Evolutionary conservation across 1,140 invertebrate species (phyloP), one percentile per base, ranked within the genome.

Genomic region (Meteorus sp.): DNA sequence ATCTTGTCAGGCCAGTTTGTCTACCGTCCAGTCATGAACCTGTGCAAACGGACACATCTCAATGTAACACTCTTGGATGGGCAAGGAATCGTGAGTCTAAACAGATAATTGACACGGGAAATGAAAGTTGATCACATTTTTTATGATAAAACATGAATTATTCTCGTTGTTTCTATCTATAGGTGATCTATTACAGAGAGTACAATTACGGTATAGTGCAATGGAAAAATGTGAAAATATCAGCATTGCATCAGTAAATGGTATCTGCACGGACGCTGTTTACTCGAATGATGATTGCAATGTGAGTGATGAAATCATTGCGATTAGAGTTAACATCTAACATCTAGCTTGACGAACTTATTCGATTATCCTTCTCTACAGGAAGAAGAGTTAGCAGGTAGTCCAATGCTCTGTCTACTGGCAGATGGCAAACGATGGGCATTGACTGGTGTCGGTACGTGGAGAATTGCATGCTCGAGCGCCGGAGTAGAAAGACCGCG

Each of bases 301-400:
- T 75, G 89, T 91, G 77, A 88, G 88, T 83, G 29, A 47, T 27
- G 17, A 50, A 23, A 29, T 9, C 17, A 55, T 6, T 37, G 19
- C 22, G 19, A 35, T 41, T 45, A 19, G 53, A 5, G 57, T 0
- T 9, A 43, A 7, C 3, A 43, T 19, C 22, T 5, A 29, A 31
- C 15, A 35, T 11, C 1, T 11, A 35, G n/a, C n/a, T 52, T 31
- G n/a, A 22, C 9, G n/a, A 52, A 29, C 17, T 27, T 22, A 35
- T 15, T 33, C 15, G 11, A 11, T 33, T 29, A 47, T 37, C 54
- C 39, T 56, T 45, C 15, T 61, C 72, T 71, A 11, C 66, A 92
- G 90, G 90, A 92, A 73, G 91, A 93, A 80, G 90, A 93, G 79
- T 86, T 89, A 64, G 89, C 90, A n/a, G 91, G 91, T 6, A 91